phyloP scores from a whole-genome alignment of 2,113 vertebrate species.

The Martes martes region DNA sequence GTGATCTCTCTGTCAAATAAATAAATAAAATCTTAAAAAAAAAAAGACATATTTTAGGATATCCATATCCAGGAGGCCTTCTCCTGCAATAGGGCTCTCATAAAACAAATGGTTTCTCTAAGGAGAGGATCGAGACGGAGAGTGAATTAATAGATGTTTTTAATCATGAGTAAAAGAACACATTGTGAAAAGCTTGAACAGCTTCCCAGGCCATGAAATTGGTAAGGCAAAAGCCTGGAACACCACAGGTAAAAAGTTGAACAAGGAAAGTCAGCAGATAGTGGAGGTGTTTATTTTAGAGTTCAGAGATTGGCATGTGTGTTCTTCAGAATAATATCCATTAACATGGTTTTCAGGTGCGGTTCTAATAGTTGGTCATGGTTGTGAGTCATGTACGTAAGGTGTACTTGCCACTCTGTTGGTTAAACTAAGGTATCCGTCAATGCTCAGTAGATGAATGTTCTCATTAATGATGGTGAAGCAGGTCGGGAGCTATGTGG shows the following conservation, averaged over 20 bases:
- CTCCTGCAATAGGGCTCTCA: not conserved
- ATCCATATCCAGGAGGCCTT: not conserved
- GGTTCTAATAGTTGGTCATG: not conserved
- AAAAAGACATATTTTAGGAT: not conserved
- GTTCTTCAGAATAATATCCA: not conserved
- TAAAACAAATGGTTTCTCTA: not conserved
- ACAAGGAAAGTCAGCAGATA: not conserved
- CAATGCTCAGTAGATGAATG: not conserved
- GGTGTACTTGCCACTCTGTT: not conserved
- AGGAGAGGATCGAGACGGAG: not conserved
- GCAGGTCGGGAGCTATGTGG: not conserved
- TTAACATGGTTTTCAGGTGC: not conserved
- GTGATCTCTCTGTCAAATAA: no score
- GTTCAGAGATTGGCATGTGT: not conserved
- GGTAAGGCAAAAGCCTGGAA: not conserved
- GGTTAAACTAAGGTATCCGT: not conserved
- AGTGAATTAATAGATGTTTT: not conserved
- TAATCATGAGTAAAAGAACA: not conserved
- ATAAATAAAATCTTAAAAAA: no score
- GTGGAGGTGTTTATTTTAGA: not conserved
- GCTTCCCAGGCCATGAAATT: not conserved
- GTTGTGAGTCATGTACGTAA: not conserved
- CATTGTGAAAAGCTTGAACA: not conserved
- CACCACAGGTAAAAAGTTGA: not conserved
- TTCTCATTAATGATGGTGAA: not conserved